Base-by-base conservation (phyloP, 2,888 invertebrate genomes). In the Drosophila mimica region DNA sequence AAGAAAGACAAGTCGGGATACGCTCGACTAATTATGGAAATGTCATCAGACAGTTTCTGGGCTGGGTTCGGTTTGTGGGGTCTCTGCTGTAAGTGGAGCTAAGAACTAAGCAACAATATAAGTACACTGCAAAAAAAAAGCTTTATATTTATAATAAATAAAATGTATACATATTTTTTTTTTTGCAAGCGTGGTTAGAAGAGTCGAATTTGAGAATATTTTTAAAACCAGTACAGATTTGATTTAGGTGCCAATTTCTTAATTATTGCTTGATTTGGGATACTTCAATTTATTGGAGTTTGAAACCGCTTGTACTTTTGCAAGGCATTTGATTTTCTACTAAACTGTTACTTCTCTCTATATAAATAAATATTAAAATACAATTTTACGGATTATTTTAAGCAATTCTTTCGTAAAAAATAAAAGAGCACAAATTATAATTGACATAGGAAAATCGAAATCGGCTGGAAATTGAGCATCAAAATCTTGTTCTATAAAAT, bases 11-110 rank as follows among this genome's bases (percentile, higher is more conserved):
- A 65, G 62, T 61, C 68, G 85, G 66, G 85, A 88, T 74, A 81
- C 81, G 91, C 85, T 91, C 83, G 89, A 90, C 89, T 89, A 89
- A 89, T 89, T 89, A 89, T 88, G 88, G 79, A 89, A 90, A 89
- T 90, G 89, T 90, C 90, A 91, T 82, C 89, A 82, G 89, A 75
- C 85, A 30, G 63, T 58, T 66, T 64, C 76, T 77, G 70, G 83
- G 64, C 20, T 65, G 69, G 64, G 49, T 59, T 54, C 53, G 15
- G 62, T 66, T 66, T 87, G 86, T 79, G 89, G 59, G 90, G 79
- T 84, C 89, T 70, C 17, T 30, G 17, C 60, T 40, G 49, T 46
- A 73, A 74, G 67, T 62, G 76, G 33, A 38, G 51, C 74, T 40
- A 58, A 79, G 48, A 58, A 59, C 57, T 48, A 28, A 66, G 43